Evolutionary conservation across 2,888 invertebrate genomes (phyloP), one percentile per base, ranked within the genome.

Genomic region (Cryptosula pallasiana): DNA sequence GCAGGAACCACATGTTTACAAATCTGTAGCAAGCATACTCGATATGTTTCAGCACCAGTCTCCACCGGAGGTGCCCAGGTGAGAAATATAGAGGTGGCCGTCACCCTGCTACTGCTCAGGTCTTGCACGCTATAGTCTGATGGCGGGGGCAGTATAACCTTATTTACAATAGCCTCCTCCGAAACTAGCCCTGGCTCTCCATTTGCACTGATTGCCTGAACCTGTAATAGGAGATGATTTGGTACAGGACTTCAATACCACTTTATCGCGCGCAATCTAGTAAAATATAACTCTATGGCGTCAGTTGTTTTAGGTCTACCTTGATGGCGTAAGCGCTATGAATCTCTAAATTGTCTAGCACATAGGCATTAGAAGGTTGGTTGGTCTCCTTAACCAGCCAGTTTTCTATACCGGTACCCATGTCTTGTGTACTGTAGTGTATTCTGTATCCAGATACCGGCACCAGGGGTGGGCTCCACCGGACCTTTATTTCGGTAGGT

Each of bases 401-500:
- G 23, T 78, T 72, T 32, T 77, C 78, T 79, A 82, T 80, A 73
- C 80, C 77, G 0, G 78, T n/a, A 32, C 63, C 74, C 29, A 57
- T 55, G 16, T 55, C 74, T 55, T 71, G 55, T 9, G 77, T 78
- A 73, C 78, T 80, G 77, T 82, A 84, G 76, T 78, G 83, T 35
- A 84, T 77, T 1, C 79, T 77, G 76, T 84, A 84, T 58, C 82
- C 81, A 0, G 25, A 16, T 13, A 79, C 77, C n/a, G 84, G 81
- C 1, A 80, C 76, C 72, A 77, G 77, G 35, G 78, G 76, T 90
- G 92, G 76, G 57, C 79, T 81, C 86, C 86, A 86, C 70, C 82
- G 79, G 23, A 86, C 94, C 86, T 95, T 95, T 0, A 96, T 92
- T 71, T 93, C 92, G 25, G 93, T 92, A 79, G 94, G 93, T 0